Base-by-base conservation (phyloP, 2,888 invertebrate genomes). In the Drosophila phalerata region DNA sequence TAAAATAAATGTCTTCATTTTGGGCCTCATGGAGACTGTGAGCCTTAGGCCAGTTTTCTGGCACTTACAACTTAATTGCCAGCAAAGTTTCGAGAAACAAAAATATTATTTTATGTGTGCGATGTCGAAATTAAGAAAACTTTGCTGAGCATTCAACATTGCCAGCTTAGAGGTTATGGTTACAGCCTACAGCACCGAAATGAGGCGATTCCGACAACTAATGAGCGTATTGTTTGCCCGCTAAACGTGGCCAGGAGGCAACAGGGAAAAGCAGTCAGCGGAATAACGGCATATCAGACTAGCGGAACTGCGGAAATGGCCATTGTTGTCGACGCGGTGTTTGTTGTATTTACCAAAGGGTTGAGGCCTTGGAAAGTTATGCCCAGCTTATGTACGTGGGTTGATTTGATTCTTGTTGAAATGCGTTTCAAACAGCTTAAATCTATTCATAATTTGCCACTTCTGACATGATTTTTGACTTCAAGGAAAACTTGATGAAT, bases 71-170 rank as follows among this genome's bases (percentile, higher is more conserved):
- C 77, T 77, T 85, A 85, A 89, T 87, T 85, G 82, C 82, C 75
- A 71, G 51, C 51, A 87, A 89, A 81, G 61, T 88, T 81, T 34
- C 52, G 15, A 60, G 40, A 69, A 89, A 87, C 79, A 85, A 87
- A 88, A 85, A 89, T 89, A 85, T 85, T 87, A 87, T 85, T 85
- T 85, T 87, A 79, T 85, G 75, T 69, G 56, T 68, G 51, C 69
- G 53, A 28, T 69, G 60, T 47, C 60, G 66, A 84, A 87, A 87
- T 89, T 77, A 81, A 69, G 79, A 77, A 86, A 85, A 89, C 79
- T 87, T 79, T 72, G 61, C 61, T 62, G 22, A 51, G 49, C 63
- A 49, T 49, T 75, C 45, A 48, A 52, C 53, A 38, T 25, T 13
- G 57, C 19, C 45, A 25, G 51, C 68, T 42, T 25, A 43, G 51